Evolutionary conservation across 2,797 vertebrate genomes (phyloP), one percentile per base, ranked within the genome.

Genomic region (Clarias laeviceps): DNA sequence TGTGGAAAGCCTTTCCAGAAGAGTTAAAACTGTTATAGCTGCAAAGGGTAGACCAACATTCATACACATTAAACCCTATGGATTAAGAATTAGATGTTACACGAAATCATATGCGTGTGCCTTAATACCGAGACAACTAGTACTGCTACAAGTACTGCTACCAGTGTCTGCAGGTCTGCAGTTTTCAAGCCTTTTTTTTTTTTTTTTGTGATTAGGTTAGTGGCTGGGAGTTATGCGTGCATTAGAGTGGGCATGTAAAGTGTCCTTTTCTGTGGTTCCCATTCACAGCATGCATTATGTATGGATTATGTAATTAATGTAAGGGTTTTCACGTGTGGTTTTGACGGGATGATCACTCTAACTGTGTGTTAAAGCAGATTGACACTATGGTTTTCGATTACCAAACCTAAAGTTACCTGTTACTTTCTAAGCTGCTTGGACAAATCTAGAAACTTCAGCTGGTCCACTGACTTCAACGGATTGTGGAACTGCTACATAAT

Each of bases 401-500:
- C 9, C 62, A 64, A 68, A 68, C 29, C 29, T 18, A 68, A 3
- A 68, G 22, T 70, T 6, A 45, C 37, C 50, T 56, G 50, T 18
- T 72, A 68, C 4, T 32, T 20, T 80, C n/a, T 20, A 8, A 65
- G 34, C 5, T 11, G 11, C 4, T 65, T 27, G 37, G 76, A 11
- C 78, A 50, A 18, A 65, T 32, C 15, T 8, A 50, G 62, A 54
- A 22, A 37, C 45, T 80, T 80, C 50, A 22, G 11, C 17, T 18
- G 40, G 62, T 66, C 61, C n/a, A 50, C 61, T 80, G 78, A 65
- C 78, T 29, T 37, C 64, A 37, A 80, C 50, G 61, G 59, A 80
- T 80, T 65, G 37, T 65, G 78, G 78, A 80, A 50, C 61, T 66
- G 62, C 62, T 80, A 29, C 61, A 80, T 80, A 65, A 80, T 54